These are phyloP conservation scores for Corythornis vintsioides DNA, from an alignment of 2,113 vertebrate species.

Conservation along the genomic window DNA sequence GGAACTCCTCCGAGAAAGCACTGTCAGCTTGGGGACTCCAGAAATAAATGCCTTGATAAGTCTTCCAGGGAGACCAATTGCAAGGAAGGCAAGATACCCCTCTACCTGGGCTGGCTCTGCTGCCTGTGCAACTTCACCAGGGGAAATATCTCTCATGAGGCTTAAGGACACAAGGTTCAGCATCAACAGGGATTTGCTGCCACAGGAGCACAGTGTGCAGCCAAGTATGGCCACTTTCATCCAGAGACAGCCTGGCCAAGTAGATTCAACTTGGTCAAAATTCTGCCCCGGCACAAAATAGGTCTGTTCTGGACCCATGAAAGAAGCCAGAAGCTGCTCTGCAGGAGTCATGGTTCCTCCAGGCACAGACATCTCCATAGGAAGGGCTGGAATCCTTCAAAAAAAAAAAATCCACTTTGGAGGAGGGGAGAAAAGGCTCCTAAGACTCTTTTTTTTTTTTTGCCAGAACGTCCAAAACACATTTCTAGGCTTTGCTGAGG, in stretches of 20 bases:
- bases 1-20: slow-evolving; percentile 10
- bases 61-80: not conserved
- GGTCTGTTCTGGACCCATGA: not conserved
- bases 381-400: not conserved
- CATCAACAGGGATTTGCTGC: accelerated
- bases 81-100: not conserved
- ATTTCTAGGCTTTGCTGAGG: not conserved
- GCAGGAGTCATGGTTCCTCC: accelerated
- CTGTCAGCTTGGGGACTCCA: not conserved
- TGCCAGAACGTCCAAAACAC: not conserved
- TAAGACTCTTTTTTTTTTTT: not conserved
- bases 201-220: accelerated
- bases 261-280: not conserved
- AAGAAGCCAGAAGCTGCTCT: not conserved
- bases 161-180: not conserved
- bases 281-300: not conserved
- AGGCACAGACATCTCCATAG: accelerated
- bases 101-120: not conserved
- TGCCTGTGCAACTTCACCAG: not conserved
- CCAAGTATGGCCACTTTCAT: accelerated
- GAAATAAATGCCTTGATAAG: not conserved
- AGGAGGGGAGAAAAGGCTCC: not conserved
- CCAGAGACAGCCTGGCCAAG: not conserved
- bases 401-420: not conserved
- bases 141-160: not conserved